A percentile compares a stretch with the other conserved stretches of the same genome.
These are phyloP conservation scores for Dolichoris vasculosae DNA, from an alignment of 1,140 invertebrate genomes.

Conservation along the genomic window DNA sequence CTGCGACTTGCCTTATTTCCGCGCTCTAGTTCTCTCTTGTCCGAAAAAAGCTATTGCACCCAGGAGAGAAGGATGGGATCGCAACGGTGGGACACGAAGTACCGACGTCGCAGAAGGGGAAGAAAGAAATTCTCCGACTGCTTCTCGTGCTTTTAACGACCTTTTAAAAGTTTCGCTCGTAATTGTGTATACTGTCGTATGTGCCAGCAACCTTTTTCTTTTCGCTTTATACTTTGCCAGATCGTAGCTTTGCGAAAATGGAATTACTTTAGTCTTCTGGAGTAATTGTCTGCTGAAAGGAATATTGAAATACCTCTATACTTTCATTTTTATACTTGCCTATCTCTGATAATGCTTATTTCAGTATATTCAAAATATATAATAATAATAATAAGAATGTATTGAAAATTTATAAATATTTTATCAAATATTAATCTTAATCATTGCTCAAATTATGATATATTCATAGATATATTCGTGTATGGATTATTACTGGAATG, in stretches of 20 bases:
- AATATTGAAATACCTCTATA: constrained; percentile 21
- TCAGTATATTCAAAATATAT: neutral
- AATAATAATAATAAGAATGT: neutral
- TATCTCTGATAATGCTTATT: neutral
- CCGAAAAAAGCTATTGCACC: constrained; percentile 31
- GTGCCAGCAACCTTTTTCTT: constrained; percentile 2
- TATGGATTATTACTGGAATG: no score
- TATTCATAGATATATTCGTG: no score
- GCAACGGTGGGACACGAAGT: neutral
- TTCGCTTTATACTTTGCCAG: constrained; percentile 2
- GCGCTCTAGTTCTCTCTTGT: constrained; percentile 1
- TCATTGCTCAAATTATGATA: no score
- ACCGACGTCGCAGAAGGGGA: neutral
- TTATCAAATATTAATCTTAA: no score
- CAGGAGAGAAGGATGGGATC: neutral
- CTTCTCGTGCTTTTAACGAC: constrained; percentile 34
- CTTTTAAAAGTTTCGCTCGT: constrained; percentile 33
- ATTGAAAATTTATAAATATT: no score
- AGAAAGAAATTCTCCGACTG: constrained; percentile 18
- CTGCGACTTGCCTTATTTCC: neutral
- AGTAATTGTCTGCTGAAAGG: neutral
- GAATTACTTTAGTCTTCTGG: neutral
- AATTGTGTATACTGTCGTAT: constrained; percentile 37
- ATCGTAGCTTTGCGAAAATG: constrained; percentile 26
- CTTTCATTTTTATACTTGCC: neutral